Base-by-base conservation (phyloP, 2,888 invertebrate species). In the Nephrotoma appendiculata region DNA sequence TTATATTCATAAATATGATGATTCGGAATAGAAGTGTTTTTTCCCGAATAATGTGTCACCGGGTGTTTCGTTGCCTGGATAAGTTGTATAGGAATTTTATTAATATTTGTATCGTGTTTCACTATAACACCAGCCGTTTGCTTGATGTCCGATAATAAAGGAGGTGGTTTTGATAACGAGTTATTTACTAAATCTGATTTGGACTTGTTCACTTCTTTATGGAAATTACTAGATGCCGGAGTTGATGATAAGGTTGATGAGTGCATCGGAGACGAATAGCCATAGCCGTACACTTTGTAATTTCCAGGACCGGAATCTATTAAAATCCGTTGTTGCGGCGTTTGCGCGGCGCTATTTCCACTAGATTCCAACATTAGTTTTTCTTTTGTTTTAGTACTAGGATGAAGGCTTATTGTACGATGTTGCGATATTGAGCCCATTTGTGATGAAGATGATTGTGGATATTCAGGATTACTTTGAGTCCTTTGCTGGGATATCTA, bases 131-230 rank as follows among this genome's bases (percentile, higher is more conserved):
- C 87, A 41, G 88, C 88, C 11, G 86, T 95, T 91, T 94, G 95
- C 91, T 95, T 95, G 89, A 93, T 92, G 91, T 96, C 96, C 89
- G 94, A 93, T 88, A 95, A 92, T 87, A 95, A 91, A 5, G 95
- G 94, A 86, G 95, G 94, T 19, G 95, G 95, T 88, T 94, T 95
- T 87, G 94, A 94, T 87, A 95, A 86, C 41, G 86, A 44, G n/a
- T 15, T 84, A 84, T 41, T 84, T n/a, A 43, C n/a, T 84, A 84
- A 84, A 7, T 84, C 84, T 43, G 41, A 9, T 42, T 84, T 84
- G 91, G 86, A 91, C 88, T 84, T 84, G 43, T 6, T 42, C 2
- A 84, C 0, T 42, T 84, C 84, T 84, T 84, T 84, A 15, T 84
- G 84, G 9, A 84, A 84, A 42, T 42, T 41, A 1, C 31, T 71